Evolutionary conservation across 2,797 vertebrate genomes (phyloP).

Genomic region (Propithecus perrieri): DNA sequence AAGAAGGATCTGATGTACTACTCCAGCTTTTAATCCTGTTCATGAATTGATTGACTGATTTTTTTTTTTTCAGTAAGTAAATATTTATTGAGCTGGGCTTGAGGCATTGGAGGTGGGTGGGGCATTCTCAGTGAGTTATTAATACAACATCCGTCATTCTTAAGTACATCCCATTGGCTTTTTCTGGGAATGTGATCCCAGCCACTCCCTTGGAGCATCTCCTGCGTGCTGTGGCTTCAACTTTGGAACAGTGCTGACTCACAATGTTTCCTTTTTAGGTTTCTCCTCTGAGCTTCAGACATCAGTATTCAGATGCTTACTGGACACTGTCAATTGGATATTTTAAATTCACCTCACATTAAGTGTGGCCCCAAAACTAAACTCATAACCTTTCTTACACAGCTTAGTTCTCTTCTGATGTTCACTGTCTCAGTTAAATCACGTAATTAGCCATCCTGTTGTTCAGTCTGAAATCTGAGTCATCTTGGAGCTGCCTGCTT

Average conservation of each 20-base stretch:
- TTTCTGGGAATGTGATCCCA: slow-evolving; percentile 15
- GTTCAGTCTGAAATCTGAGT: neutral
- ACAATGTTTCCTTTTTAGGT: neutral
- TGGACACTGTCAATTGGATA: neutral
- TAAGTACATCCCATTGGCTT: slow-evolving; percentile 33
- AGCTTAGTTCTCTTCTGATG: neutral
- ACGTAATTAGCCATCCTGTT: neutral
- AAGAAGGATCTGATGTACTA: neutral
- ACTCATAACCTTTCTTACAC: neutral
- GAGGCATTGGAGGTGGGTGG: neutral
- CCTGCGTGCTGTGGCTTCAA: neutral
- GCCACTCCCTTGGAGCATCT: neutral
- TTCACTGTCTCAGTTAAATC: neutral
- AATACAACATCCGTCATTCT: neutral
- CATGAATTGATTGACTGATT: slow-evolving; percentile 29
- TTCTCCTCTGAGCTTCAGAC: neutral
- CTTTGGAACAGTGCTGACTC: neutral
- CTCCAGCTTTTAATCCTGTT: neutral
- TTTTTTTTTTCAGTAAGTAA: slow-evolving; percentile 46
- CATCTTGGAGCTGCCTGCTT: neutral
- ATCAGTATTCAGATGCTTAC: neutral
- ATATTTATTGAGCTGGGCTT: slow-evolving; percentile 44
- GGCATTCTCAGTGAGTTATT: neutral
- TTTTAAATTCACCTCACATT: neutral
- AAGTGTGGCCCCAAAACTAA: neutral